phyloP scores from a whole-genome alignment of 1,140 invertebrate genomes.

The Scylla paramamosain region DNA sequence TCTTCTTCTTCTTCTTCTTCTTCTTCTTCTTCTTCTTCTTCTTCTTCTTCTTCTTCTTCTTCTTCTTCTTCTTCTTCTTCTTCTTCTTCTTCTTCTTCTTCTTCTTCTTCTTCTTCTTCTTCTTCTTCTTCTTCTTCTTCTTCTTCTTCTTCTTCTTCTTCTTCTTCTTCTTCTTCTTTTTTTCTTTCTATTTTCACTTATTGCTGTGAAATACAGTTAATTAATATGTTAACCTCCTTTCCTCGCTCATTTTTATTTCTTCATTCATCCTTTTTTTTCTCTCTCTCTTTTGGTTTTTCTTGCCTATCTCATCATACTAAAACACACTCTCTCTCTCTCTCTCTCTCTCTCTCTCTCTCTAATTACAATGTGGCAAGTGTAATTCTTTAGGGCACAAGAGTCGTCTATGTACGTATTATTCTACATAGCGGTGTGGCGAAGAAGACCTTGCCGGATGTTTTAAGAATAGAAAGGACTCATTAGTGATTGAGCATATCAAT shows the following conservation, averaged over 20 bases:
- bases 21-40: background rate
- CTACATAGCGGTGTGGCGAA: no score
- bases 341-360: background rate
- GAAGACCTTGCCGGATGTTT: no score
- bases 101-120: background rate
- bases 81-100: background rate
- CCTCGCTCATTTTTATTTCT: no score
- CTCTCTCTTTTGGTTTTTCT: background rate
- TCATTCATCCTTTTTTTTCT: background rate
- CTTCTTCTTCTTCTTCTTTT: background rate
- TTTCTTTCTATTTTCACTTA: no score
- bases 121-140: background rate
- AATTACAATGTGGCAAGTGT: no score
- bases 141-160: background rate
- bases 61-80: background rate
- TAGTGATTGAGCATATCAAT: no score
- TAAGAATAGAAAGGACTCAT: no score
- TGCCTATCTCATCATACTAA: background rate
- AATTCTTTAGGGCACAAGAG: no score
- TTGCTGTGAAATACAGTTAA: no score
- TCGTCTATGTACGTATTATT: no score
- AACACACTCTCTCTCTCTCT: background rate
- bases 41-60: background rate
- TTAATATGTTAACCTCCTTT: no score
- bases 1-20: background rate